Evolutionary conservation across 2,888 invertebrate genomes (phyloP).

Genomic region (Cerastoderma edule): DNA sequence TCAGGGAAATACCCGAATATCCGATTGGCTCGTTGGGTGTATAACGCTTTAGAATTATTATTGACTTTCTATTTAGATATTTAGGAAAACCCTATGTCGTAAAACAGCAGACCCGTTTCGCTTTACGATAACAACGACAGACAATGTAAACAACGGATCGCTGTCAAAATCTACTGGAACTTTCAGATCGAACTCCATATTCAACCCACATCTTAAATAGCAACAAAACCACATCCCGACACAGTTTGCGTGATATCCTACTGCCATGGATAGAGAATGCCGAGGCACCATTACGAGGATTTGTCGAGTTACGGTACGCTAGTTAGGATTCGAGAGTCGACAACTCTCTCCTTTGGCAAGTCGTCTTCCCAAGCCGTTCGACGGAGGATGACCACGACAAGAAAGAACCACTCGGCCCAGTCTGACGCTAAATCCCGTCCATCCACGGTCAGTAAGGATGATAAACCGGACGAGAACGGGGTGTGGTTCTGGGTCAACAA

Average conservation of each 20-base stretch:
- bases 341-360: not conserved
- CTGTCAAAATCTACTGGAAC: not conserved
- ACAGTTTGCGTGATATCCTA: not conserved
- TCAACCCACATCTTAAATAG: not conserved
- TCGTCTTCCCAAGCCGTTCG: not conserved
- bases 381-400: not conserved
- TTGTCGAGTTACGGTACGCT: slow-evolving; percentile 21
- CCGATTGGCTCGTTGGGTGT: too few species aligned
- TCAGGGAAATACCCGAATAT: too few species aligned
- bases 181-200: not conserved
- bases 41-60: too few species aligned
- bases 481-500: slow-evolving; percentile 83
- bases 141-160: slow-evolving; percentile 28
- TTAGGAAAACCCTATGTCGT: slow-evolving; percentile 19
- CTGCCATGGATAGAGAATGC: not conserved
- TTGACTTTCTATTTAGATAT: too few species aligned
- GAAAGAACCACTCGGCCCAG: slow-evolving; percentile 31
- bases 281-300: not conserved
- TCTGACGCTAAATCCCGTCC: slow-evolving; percentile 45
- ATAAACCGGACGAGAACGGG: slow-evolving; percentile 78
- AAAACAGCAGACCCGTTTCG: not conserved
- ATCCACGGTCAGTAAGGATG: slow-evolving; percentile 65
- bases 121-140: slow-evolving; percentile 50
- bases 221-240: not conserved
- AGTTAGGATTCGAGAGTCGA: slow-evolving; percentile 13